Evolutionary conservation across 2,888 invertebrate genomes (phyloP), one percentile per base, ranked within the genome.

Genomic region (Sipunculus nudus): DNA sequence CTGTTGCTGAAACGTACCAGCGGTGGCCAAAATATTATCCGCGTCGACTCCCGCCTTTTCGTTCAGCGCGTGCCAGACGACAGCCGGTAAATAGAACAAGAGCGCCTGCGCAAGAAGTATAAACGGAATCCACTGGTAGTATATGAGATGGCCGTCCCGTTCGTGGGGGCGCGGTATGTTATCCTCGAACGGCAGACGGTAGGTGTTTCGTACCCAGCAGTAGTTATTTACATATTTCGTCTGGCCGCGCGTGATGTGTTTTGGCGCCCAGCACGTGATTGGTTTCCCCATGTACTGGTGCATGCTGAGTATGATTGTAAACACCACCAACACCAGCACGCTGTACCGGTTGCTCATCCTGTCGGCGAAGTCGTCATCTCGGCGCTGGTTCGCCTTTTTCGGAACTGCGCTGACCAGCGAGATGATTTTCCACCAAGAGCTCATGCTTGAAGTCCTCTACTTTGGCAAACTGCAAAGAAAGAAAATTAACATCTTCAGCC

Each of bases 61-160:
- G 19, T 62, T 59, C 35, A 63, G 40, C 1, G 50, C 29, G 35
- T 53, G 63, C 68, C 68, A 68, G 23, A 68, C 28, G 13, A 49
- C 38, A 54, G 21, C 50, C 16, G 82, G 82, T 8, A 79, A 62
- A 57, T 78, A 80, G 71, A 81, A 82, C 59, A 75, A 68, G 52
- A 82, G 70, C 2, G 82, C 82, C 63, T 78, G 78, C 50, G 74
- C 65, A 32, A 82, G 76, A n/a, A 79, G 71, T 62, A 79, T 80
- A 65, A 78, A 79, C 2, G 79, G 79, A 67, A 68, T 67, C 69
- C 73, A 74, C 49, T 75, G 75, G 58, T 75, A 75, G 62, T 75
- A 75, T 23, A 70, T 59, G 5, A n/a, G n/a, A n/a, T n/a, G n/a
- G n/a, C n/a, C 38, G n/a, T 38, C 38, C 13, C 38, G 13, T 38